phyloP scores from a whole-genome alignment of 2,797 vertebrate genomes.

The Eidolon dupreanum region DNA sequence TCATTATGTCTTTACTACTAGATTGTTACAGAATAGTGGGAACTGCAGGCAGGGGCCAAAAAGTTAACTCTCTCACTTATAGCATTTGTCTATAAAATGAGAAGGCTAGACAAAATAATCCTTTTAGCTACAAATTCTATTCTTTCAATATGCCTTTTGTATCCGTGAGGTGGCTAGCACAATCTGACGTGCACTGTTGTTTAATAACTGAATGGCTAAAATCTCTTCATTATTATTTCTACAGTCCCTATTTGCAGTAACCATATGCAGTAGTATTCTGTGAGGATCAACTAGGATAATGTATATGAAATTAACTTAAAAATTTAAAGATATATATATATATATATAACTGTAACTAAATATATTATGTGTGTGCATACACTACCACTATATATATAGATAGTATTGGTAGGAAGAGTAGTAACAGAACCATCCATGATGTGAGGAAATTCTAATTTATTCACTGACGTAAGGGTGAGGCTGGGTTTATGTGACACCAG shows the following conservation, averaged over 20 bases:
- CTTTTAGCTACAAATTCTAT: neutral
- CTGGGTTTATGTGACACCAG: neutral
- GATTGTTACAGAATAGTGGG: neutral
- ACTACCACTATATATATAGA: no score
- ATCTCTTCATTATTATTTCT: neutral
- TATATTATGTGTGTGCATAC: neutral
- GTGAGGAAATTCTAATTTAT: neutral
- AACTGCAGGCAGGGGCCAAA: neutral
- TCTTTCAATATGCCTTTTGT: neutral
- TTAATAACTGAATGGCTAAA: neutral
- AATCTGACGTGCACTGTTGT: neutral
- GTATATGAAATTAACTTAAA: neutral
- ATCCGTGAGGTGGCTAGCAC: neutral
- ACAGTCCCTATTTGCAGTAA: neutral
- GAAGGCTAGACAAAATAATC: neutral
- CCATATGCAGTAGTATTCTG: neutral
- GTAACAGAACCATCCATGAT: neutral
- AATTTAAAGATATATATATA: neutral
- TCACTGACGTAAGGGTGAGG: neutral
- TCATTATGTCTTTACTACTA: neutral
- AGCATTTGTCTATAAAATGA: neutral
- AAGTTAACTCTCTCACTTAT: neutral
- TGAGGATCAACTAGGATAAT: neutral
- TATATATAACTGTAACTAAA: neutral
- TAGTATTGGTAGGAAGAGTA: neutral